Conservation (phyloP, 2,113 vertebrate species). For the Orthonyx spaldingii region DNA sequence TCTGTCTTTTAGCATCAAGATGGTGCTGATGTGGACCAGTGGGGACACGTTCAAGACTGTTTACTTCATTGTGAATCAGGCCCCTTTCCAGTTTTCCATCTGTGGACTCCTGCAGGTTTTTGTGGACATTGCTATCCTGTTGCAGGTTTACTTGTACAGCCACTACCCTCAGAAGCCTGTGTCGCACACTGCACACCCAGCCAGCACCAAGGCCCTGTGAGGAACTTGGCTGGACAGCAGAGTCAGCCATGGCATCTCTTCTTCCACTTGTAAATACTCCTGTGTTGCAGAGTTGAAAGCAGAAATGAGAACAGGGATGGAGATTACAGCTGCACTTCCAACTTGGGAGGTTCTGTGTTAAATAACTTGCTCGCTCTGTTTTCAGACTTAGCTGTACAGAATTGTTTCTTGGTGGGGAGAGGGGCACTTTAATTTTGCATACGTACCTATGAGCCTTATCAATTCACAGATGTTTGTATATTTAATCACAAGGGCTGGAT, state of each 20-base stretch:
- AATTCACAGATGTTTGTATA: constrained; percentile 23
- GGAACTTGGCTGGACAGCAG: background rate
- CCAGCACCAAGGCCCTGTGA: constrained; percentile 92
- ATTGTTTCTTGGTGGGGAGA: background rate
- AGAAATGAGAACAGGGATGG: background rate
- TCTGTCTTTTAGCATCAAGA: constrained; percentile 83
- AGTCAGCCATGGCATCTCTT: background rate
- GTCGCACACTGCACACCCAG: constrained; percentile 79
- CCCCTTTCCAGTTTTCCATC: constrained; percentile 93
- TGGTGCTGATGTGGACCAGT: constrained; percentile 98
- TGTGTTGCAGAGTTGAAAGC: background rate
- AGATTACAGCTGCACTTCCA: background rate
- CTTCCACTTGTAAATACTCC: background rate
- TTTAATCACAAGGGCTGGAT: constrained; percentile 64
- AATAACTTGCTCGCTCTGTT: background rate
- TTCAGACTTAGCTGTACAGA: constrained; percentile 1
- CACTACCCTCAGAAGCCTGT: constrained; percentile 83
- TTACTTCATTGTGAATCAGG: constrained; percentile 92
- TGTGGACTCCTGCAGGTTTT: constrained; percentile 92
- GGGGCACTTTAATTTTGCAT: constrained; percentile 23
- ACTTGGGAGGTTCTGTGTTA: background rate
- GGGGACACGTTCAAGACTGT: constrained; percentile 95
- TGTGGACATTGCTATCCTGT: constrained; percentile 90
- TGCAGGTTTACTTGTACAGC: constrained; percentile 90
- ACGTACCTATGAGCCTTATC: constrained; percentile 46